Evolutionary conservation across 2,888 invertebrate genomes (phyloP), one percentile per base, ranked within the genome.

Genomic region (Phortica okadai): DNA sequence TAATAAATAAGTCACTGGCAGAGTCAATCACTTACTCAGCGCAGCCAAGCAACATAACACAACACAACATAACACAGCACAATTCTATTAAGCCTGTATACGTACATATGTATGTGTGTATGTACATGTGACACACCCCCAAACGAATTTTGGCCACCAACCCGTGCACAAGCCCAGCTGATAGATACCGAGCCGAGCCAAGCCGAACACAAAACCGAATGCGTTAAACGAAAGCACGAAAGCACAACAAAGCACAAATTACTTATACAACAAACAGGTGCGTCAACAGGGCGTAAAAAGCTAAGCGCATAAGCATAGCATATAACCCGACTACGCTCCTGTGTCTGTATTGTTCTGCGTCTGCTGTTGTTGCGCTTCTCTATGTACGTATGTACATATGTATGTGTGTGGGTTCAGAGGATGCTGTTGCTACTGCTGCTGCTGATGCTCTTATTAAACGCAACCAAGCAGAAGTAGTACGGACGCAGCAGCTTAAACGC

Each of bases 21-120:
- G 42, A 66, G 66, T 66, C 66, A 66, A 66, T 66, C 66, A 66
- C 66, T 66, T 66, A 66, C 42, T 66, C 42, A 66, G 42, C 42
- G 50, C 50, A 7, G 50, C 11, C 50, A 11, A 10, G 1, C 50
- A 50, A 50, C n/a, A 56, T 10, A 56, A 11, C n/a, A 56, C 56
- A 56, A 11, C 1, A 56, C 56, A 56, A 56, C 54, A 54, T 2
- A 54, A 54, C 56, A 56, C 4, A 56, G 1, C 56, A 56, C 14
- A 4, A n/a, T 56, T 11, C 7, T 56, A 56, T 56, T 56, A 56
- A n/a, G n/a, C n/a, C n/a, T n/a, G 11, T n/a, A 5, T 56, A n/a
- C 11, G 56, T 56, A 21, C 21, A 21, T n/a, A 5, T 56, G n/a
- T 8, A n/a, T 5, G 56, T 56, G 56, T 5, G n/a, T 56, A 56